Base-by-base conservation (phyloP, 35 echinoderm and acorn worm genomes). In the Nesometra sesokonis region DNA sequence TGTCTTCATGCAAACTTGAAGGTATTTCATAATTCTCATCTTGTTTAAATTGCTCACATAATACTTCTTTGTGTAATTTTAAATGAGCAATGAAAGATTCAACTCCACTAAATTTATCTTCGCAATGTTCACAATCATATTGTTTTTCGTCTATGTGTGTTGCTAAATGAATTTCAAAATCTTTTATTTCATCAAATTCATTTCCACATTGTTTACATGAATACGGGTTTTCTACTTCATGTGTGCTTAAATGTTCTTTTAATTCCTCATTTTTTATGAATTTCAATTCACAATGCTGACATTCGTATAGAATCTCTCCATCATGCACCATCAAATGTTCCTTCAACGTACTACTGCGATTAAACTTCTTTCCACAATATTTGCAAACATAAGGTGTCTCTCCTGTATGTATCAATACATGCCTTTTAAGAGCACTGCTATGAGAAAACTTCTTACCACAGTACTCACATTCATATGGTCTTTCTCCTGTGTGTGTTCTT, bases 381-480 rank as follows among this genome's bases (percentile, higher is more conserved):
- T 81, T 23, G 32, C 79, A 81, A 0, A 31, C 35, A 27, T 81
- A 32, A 13, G 79, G 79, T 32, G 5, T 81, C 32, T 81, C 15
- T 32, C 79, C 79, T 11, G 79, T 81, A n/a, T 81, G 79, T 17
- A 37, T 35, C 13, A 9, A 8, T 32, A 35, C 5, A 81, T 81
- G 79, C 32, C 32, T 15, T 37, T 34, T 81, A 3, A 81, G 27
- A 81, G 13, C 31, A 27, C 79, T 32, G 32, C 79, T 35, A 37
- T 81, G 13, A 11, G 11, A 32, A 32, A 81, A 81, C 23, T 35
- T 34, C 31, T 81, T 81, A 2, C 27, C 79, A 81, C 79, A 81
- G 32, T 35, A 13, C 27, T 83, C 81, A 83, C 81, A 83, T 83
- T 35, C 35, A n/a, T 11, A 83, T 30, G 81, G 81, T 39, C 35